These are phyloP conservation scores for Dynastes maya DNA, from an alignment of 2,888 invertebrate genomes.

Conservation along the genomic window DNA sequence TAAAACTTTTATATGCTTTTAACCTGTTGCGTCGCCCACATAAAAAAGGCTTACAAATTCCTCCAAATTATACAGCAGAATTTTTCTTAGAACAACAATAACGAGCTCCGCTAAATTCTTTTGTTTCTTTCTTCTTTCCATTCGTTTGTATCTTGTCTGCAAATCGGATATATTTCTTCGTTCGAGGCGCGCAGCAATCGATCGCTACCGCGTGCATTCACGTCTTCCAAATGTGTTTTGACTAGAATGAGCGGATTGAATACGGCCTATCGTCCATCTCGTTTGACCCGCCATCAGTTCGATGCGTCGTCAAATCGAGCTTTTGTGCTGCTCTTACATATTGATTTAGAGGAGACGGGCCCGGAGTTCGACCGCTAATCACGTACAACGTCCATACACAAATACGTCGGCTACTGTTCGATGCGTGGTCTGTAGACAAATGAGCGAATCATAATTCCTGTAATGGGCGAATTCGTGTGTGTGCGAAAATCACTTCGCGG, in stretches of 20 bases:
- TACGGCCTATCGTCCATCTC: conserved; percentile 20
- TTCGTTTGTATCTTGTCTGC: neutral
- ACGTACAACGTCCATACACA: conserved; percentile 7
- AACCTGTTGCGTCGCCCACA: too few species aligned
- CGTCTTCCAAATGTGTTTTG: conserved; percentile 27
- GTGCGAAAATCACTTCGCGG: conserved; percentile 12
- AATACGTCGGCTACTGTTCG: conserved; percentile 6
- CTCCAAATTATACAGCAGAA: too few species aligned
- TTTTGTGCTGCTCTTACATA: neutral
- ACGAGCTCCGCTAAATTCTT: too few species aligned
- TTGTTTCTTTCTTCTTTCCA: too few species aligned
- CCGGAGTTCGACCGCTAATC: conserved; percentile 17
- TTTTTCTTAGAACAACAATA: too few species aligned
- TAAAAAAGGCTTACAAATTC: too few species aligned
- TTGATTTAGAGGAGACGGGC: conserved; percentile 18
- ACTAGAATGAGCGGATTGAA: conserved; percentile 21
- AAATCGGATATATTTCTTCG: conserved; percentile 5
- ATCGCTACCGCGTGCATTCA: conserved; percentile 13
- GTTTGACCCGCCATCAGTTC: neutral
- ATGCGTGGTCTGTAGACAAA: conserved; percentile 21
- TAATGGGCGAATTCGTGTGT: conserved; percentile 29
- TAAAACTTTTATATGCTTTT: too few species aligned
- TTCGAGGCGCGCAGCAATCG: neutral
- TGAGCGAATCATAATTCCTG: conserved; percentile 21
- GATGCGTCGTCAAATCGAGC: neutral